A percentile compares a stretch with the other conserved stretches of the same genome.
Conservation (phyloP, 1,140 invertebrate genomes). For the Nymphalis io region DNA sequence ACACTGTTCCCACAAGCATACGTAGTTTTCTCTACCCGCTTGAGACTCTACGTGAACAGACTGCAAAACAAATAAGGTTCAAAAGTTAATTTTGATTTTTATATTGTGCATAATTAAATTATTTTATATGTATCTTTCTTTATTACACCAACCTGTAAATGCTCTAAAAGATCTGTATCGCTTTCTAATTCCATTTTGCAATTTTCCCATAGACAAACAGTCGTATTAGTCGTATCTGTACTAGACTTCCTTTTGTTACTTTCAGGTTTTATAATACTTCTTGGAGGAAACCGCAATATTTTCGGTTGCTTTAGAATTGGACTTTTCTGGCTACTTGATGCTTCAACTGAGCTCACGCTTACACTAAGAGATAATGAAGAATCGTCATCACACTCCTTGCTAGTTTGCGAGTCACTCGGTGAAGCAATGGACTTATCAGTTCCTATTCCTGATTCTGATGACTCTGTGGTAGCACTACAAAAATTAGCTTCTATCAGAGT, state of each 20-base stretch:
- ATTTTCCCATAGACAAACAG: conserved; percentile 91
- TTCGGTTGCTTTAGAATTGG: conserved; percentile 89
- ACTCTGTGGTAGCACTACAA: conserved; percentile 68
- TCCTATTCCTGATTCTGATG: conserved; percentile 74
- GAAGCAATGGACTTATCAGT: conserved; percentile 78
- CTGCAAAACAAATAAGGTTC: conserved; percentile 67
- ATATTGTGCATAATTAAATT: background rate
- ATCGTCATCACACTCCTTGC: conserved; percentile 78
- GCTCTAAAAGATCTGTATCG: conserved; percentile 90
- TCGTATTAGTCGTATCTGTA: conserved; percentile 62
- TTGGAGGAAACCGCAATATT: conserved; percentile 88
- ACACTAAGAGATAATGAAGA: conserved; percentile 74
- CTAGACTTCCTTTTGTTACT: conserved; percentile 61
- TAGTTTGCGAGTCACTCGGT: conserved; percentile 74
- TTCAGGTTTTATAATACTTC: conserved; percentile 52
- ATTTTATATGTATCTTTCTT: background rate
- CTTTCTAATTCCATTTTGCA: conserved; percentile 90
- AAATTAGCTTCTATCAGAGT: conserved; percentile 75
- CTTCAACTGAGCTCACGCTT: conserved; percentile 70
- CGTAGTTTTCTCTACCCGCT: conserved; percentile 89
- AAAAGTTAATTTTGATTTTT: background rate
- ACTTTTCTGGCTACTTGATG: conserved; percentile 74
- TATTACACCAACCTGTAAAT: conserved; percentile 87
- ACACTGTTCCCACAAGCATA: conserved; percentile 95
- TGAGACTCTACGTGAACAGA: conserved; percentile 92